Conservation (phyloP, 2,113 vertebrate genomes). For the Sturnus vulgaris region DNA sequence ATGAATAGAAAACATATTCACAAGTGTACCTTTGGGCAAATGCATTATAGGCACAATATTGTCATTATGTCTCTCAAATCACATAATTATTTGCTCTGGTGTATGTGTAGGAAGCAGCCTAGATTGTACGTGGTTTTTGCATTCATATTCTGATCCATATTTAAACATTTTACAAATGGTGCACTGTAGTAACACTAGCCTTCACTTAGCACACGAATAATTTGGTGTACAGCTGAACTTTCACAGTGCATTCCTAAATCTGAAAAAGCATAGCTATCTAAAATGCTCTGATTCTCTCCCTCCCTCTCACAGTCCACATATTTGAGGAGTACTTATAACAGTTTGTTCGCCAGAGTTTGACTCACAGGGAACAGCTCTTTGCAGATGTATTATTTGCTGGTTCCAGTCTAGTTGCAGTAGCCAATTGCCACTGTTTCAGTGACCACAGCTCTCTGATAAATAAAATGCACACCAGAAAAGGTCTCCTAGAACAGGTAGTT, state of each 20-base stretch:
- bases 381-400: neutral
- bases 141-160: neutral
- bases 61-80: conserved; percentile 65
- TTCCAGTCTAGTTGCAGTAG: conserved; percentile 20
- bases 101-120: neutral
- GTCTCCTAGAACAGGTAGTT: conserved; percentile 40
- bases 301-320: neutral
- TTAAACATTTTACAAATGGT: conserved; percentile 19
- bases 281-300: neutral
- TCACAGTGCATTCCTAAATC: neutral
- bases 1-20: conserved; percentile 66
- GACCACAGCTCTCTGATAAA: conserved; percentile 29
- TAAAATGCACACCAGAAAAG: conserved; percentile 21
- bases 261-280: neutral
- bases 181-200: neutral
- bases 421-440: conserved; percentile 38
- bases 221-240: neutral
- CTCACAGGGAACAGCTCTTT: neutral
- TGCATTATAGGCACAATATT: conserved; percentile 59
- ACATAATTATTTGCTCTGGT: conserved; percentile 58
- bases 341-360: conserved; percentile 2
- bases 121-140: neutral
- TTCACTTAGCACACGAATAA: neutral
- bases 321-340: neutral
- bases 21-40: conserved; percentile 66